Evolutionary conservation across 2,113 vertebrate genomes (phyloP), one percentile per base, ranked within the genome.

Genomic region (Harpagus bidentatus): DNA sequence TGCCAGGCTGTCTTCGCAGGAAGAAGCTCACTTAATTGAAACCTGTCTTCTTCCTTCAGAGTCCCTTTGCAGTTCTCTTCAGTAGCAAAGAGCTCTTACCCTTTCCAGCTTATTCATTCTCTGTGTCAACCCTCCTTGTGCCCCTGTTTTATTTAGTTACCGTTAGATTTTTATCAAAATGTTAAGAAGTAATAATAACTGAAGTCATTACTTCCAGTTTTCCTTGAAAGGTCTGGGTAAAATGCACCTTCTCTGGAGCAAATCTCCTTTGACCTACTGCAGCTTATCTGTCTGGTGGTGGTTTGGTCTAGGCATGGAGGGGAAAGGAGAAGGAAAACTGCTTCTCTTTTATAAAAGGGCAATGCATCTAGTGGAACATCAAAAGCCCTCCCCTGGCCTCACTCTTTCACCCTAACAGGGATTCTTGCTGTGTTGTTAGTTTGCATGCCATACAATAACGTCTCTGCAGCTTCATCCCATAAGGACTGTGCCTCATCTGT

Each of bases 381-480:
- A 34, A 8, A 86, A 80, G 48, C 6, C 48, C 52, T 16, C 50
- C 32, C 47, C 62, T 0, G 5, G 70, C 42, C 74, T 89, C 1
- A 2, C 82, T 79, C 56, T 59, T 19, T 59, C 36, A 21, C 66
- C 79, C 50, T 28, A 2, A 2, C 7, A 32, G 82, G 69, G 55
- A 13, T 47, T 32, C 93, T 53, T 25, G 77, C 94, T 50, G 70
- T n/a, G 86, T 28, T 65, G 83, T 58, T 47, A 36, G 23, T 59
- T 63, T 80, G 87, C 96, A 71, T 71, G 96, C 71, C 32, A 10
- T 25, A 14, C 65, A 52, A 31, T 61, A 66, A 86, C 20, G 3
- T 63, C 94, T 95, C 96, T 50, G 52, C 94, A 80, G 95, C 97
- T 96, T 86, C 88, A 72, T 34, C 81, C 76, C 90, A 21, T 61